phyloP scores from a whole-genome alignment of 2,888 invertebrate species.

The Tyria jacobaeae region DNA sequence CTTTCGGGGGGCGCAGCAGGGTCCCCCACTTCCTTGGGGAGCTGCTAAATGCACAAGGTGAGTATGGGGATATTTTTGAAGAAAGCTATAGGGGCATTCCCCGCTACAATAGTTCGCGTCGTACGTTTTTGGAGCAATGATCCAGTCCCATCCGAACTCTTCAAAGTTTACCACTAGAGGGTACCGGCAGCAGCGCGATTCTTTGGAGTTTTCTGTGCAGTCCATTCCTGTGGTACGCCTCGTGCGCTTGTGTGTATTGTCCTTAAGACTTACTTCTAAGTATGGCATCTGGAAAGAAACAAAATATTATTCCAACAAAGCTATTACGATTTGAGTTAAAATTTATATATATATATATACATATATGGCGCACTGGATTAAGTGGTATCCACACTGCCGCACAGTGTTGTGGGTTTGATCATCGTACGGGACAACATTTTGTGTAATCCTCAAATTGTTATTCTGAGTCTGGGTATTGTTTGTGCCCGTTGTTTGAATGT shows the following conservation, averaged over 20 bases:
- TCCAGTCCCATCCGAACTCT: constrained; percentile 98
- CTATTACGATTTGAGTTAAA: no score
- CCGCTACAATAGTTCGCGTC: constrained; percentile 98
- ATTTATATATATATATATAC: no score
- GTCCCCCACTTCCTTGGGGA: constrained; percentile 91
- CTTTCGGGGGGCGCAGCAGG: constrained; percentile 97
- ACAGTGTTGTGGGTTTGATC: no score
- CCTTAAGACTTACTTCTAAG: constrained; percentile 82
- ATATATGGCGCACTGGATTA: no score
- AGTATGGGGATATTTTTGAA: constrained; percentile 95
- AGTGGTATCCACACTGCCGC: no score
- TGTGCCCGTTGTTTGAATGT: no score
- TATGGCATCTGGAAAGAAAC: constrained; percentile 81
- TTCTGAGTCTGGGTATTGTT: no score
- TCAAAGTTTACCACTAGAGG: constrained; percentile 97
- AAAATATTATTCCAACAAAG: not conserved
- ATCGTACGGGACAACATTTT: no score
- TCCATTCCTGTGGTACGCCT: constrained; percentile 93
- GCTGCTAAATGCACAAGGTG: constrained; percentile 94
- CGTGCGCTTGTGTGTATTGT: constrained; percentile 87
- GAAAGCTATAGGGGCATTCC: constrained; percentile 95
- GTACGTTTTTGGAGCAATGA: constrained; percentile 97
- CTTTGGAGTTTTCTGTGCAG: constrained; percentile 93
- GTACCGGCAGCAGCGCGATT: constrained; percentile 96
- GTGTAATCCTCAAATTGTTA: no score